phyloP scores from a whole-genome alignment of 2,113 vertebrate species.

The Charina bottae region DNA sequence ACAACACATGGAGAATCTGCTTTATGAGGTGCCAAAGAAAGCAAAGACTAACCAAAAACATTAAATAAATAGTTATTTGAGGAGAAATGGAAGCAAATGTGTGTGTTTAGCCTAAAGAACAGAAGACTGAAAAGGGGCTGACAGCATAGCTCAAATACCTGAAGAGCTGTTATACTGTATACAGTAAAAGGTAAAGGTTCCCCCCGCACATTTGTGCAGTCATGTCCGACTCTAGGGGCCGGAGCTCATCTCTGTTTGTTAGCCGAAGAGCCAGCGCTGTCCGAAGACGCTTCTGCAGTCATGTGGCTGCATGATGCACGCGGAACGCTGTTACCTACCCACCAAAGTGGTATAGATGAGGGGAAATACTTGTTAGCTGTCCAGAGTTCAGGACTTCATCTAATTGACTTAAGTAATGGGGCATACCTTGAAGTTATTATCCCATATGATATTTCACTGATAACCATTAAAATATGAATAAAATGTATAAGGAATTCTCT shows the following conservation, averaged over 20 bases:
- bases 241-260: no score
- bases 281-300: no score
- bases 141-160: neutral
- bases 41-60: neutral
- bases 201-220: no score
- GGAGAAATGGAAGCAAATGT: neutral
- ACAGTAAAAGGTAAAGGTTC: no score
- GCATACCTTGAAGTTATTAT: neutral
- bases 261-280: no score
- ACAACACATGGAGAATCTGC: neutral
- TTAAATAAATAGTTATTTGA: neutral
- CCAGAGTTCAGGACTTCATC: neutral
- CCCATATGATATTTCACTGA: neutral
- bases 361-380: neutral
- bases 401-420: neutral
- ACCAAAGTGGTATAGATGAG: no score
- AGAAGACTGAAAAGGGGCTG: neutral
- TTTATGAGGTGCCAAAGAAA: neutral
- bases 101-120: neutral
- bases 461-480: neutral
- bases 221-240: no score
- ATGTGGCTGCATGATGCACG: no score
- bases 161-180: neutral
- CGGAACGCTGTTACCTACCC: no score
- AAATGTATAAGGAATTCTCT: neutral